Conservation (phyloP, 2,888 invertebrate genomes). For the Aleiodes alternator region DNA sequence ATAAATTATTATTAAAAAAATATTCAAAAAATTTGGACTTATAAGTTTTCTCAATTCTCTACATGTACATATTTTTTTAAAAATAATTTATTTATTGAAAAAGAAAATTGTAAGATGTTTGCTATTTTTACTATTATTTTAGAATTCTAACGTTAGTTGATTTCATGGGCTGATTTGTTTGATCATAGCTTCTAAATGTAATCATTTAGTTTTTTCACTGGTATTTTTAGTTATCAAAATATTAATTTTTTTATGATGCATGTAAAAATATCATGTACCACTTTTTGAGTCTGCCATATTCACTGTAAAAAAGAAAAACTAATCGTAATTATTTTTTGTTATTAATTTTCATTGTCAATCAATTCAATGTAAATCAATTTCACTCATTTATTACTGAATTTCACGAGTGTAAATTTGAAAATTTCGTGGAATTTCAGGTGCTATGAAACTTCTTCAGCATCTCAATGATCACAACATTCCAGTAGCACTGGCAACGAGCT, state of each 20-base stretch:
- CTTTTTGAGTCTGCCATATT: conserved; percentile 43
- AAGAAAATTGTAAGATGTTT: too few species aligned
- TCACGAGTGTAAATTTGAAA: too few species aligned
- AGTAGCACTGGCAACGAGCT: conserved; percentile 84
- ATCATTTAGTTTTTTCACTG: background rate
- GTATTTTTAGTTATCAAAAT: conserved; percentile 1
- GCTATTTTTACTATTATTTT: background rate
- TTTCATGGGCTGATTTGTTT: conserved; percentile 40
- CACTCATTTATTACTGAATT: background rate
- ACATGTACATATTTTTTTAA: too few species aligned
- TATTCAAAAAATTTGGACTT: too few species aligned
- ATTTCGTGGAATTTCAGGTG: conserved; percentile 73
- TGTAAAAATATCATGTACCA: conserved; percentile 32
- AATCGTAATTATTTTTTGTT: too few species aligned
- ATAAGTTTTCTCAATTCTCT: too few species aligned
- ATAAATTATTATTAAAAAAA: too few species aligned
- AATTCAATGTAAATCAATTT: too few species aligned
- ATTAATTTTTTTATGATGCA: background rate
- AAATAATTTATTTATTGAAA: too few species aligned
- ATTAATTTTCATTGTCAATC: background rate
- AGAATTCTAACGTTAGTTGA: conserved; percentile 38
- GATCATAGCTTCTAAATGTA: conserved; percentile 7
- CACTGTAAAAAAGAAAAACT: background rate
- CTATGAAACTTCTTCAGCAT: conserved; percentile 79
- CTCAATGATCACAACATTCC: conserved; percentile 80